Evolutionary conservation across 2,797 vertebrate species (phyloP).

Genomic region (Takifugu ocellatus): DNA sequence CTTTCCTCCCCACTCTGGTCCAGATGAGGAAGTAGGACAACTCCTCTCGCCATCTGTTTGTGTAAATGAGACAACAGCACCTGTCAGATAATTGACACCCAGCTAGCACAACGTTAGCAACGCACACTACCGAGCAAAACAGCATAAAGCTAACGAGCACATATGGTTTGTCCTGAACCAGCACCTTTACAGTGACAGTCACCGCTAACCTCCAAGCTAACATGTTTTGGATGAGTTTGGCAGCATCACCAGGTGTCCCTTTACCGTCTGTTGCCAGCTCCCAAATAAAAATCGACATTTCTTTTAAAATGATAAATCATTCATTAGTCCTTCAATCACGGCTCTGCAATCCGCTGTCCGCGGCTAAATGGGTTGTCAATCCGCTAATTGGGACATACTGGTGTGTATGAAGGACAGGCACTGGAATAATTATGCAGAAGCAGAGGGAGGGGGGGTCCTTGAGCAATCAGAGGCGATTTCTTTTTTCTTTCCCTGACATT

Average conservation of each 20-base stretch:
- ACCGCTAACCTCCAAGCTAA: neutral
- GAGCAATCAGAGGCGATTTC: slow-evolving; percentile 41
- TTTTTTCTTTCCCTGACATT: neutral
- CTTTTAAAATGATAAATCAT: slow-evolving; percentile 54
- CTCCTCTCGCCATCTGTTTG: slow-evolving; percentile 69
- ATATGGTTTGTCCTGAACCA: neutral
- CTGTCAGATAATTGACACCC: neutral
- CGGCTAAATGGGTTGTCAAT: slow-evolving; percentile 54
- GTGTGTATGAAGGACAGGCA: slow-evolving; percentile 4
- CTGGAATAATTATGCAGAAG: slow-evolving; percentile 50
- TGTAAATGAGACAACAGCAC: slow-evolving; percentile 48
- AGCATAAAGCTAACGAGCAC: too few relatives aligned
- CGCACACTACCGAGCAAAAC: too few relatives aligned
- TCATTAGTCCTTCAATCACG: slow-evolving; percentile 56
- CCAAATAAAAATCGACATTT: slow-evolving; percentile 52
- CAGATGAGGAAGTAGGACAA: slow-evolving; percentile 69
- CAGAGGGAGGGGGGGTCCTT: slow-evolving; percentile 13
- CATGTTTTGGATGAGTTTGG: neutral
- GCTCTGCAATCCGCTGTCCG: slow-evolving; percentile 31
- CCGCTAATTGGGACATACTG: slow-evolving; percentile 58
- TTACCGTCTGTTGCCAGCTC: neutral
- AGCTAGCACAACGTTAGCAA: too few relatives aligned
- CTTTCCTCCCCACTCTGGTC: slow-evolving; percentile 42
- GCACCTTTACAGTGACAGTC: slow-evolving; percentile 13
- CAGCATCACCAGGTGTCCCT: too few relatives aligned